Conservation (phyloP, 2,888 invertebrate genomes). For the Atherix ibis region DNA sequence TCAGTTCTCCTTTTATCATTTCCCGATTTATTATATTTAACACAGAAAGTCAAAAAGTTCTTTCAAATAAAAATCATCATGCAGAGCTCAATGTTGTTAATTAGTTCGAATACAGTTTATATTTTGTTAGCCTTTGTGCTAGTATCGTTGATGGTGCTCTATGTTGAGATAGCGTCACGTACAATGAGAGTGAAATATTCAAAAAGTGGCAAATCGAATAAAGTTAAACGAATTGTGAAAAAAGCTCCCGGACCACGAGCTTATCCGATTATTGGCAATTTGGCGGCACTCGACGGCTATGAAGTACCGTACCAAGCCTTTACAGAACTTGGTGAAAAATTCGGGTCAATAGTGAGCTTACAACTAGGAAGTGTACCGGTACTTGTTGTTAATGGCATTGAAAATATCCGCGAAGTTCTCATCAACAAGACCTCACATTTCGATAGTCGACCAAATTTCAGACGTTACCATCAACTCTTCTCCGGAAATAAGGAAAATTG, state of each 20-base stretch:
- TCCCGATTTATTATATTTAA: background rate
- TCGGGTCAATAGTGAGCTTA: slow-evolving; percentile 39
- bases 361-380: slow-evolving; percentile 39
- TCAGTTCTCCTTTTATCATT: background rate
- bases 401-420: slow-evolving; percentile 41
- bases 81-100: slow-evolving; percentile 10
- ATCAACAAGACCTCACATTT: slow-evolving; percentile 42
- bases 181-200: slow-evolving; percentile 3
- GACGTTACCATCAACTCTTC: slow-evolving; percentile 44
- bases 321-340: slow-evolving; percentile 34
- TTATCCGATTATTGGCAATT: slow-evolving; percentile 40
- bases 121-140: slow-evolving; percentile 12
- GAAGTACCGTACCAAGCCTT: slow-evolving; percentile 45
- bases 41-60: background rate
- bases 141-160: slow-evolving; percentile 10
- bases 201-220: slow-evolving; percentile 3
- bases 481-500: slow-evolving; percentile 49
- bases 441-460: slow-evolving; percentile 47
- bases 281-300: slow-evolving; percentile 39
- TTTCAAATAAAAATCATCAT: slow-evolving; percentile 5
- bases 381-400: slow-evolving; percentile 41
- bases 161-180: slow-evolving; percentile 8
- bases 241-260: slow-evolving; percentile 38
- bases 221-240: slow-evolving; percentile 13
- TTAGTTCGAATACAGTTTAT: slow-evolving; percentile 14